Base-by-base conservation (phyloP, 2,888 invertebrate species). In the Diarsia dahlii region DNA sequence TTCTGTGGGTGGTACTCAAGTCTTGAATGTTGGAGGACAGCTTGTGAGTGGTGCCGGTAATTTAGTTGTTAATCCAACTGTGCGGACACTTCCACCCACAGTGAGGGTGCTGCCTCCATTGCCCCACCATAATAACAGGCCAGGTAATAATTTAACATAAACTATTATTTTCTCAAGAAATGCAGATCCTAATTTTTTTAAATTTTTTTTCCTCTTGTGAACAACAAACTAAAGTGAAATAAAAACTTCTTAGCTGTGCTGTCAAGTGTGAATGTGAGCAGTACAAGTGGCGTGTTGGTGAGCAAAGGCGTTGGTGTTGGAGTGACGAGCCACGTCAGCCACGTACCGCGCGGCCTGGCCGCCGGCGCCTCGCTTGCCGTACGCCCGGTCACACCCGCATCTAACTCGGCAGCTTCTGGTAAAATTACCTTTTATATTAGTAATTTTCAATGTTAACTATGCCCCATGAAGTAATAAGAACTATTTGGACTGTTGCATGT, bases 341-440 rank as follows among this genome's bases (percentile, higher is more conserved):
- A 96, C 81, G 96, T 96, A 54, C 95, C 95, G 0, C 91, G 97
- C 76, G 98, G 98, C 2, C 97, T 98, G 23, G 98, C 98, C 0
- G 98, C 98, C 18, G 98, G 98, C 4, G 98, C 98, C 0, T 98
- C 98, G 82, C 97, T 98, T 34, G 97, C 98, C 18, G 97, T 98
- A 12, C 97, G 98, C 0, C 97, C 98, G 74, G 97, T 98, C 9
- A 97, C 97, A 20, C 97, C 97, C 3, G 95, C 97, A 4, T 90
- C 92, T 3, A 88, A 90, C 23, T 86, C 92, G 76, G 92, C 92
- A 63, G 90, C 89, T 69, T 65, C 79, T 65, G 88, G 89, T 50
- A 0, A n/a, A 52, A 34, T 23, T 39, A 39, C 15, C 1, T 20
- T 46, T 56, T 46, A 3, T 48, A 18, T 20, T 15, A 9, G 20